A percentile compares a stretch with the other conserved stretches of the same genome.
Evolutionary conservation across 2,797 vertebrate species (phyloP).

Genomic region (Sebastes elongatus): DNA sequence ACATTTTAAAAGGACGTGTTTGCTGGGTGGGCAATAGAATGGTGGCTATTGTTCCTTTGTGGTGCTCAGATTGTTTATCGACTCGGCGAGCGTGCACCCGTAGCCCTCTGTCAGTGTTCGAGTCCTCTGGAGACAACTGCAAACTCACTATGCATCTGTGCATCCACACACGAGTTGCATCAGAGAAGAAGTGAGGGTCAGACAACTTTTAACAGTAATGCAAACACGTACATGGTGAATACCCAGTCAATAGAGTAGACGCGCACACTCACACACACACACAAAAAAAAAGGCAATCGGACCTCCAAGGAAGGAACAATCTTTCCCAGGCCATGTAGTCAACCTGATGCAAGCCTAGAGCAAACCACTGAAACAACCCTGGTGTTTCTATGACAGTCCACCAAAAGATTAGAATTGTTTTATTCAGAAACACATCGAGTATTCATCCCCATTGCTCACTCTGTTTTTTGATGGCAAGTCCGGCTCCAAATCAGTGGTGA

Average conservation of each 20-base stretch:
- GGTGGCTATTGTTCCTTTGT: constrained; percentile 77
- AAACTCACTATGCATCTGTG: constrained; percentile 44
- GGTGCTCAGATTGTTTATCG: constrained; percentile 80
- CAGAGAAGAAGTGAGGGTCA: constrained; percentile 34
- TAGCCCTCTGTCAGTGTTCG: constrained; percentile 47
- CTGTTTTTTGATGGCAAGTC: background rate
- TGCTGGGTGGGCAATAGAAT: constrained; percentile 65
- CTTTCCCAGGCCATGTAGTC: background rate
- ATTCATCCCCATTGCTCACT: constrained; percentile 2
- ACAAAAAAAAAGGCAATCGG: background rate
- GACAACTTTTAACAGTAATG: constrained; percentile 29
- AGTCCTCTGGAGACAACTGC: constrained; percentile 56
- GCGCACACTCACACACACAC: background rate
- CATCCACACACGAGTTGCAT: constrained; percentile 52
- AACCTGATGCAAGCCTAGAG: constrained; percentile 59
- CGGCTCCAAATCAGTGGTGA: constrained; percentile 5
- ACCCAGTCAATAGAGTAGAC: background rate
- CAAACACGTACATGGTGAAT: constrained; percentile 7
- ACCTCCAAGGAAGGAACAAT: constrained; percentile 40
- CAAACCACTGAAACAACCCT: constrained; percentile 41
- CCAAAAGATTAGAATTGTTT: background rate
- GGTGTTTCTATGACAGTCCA: constrained; percentile 8
- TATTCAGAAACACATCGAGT: background rate
- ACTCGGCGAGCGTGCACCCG: constrained; percentile 57
- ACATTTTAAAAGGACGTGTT: constrained; percentile 77